Evolutionary conservation across 2,888 invertebrate genomes (phyloP).

Genomic region (Podotricha telesiphe): DNA sequence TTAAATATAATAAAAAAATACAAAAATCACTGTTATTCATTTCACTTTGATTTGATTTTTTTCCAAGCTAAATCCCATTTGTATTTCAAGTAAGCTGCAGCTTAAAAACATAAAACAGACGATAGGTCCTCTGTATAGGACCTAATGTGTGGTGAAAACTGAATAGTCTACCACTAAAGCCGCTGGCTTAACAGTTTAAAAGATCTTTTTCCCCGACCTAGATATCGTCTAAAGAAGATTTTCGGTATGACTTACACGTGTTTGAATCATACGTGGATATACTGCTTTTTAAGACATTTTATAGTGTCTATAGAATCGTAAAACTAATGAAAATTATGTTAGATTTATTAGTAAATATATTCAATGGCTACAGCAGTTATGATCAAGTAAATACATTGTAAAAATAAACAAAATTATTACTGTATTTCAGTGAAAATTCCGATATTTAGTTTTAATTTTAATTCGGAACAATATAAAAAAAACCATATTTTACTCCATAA

Average conservation of each 20-base stretch:
- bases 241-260: constrained; percentile 26
- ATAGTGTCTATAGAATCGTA: not conserved
- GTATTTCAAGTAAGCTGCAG: constrained; percentile 1
- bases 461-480: too few relatives aligned
- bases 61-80: not conserved
- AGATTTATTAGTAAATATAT: too few relatives aligned
- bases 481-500: too few relatives aligned
- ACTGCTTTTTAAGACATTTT: not conserved
- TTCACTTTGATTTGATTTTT: too few relatives aligned
- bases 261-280: not conserved
- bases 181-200: constrained; percentile 52
- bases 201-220: constrained; percentile 51
- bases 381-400: too few relatives aligned
- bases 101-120: constrained; percentile 11
- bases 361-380: too few relatives aligned
- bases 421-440: too few relatives aligned
- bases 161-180: constrained; percentile 47
- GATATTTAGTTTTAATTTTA: too few relatives aligned
- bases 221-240: constrained; percentile 31
- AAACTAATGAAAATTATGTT: not conserved
- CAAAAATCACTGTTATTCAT: too few relatives aligned
- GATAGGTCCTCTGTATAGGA: constrained; percentile 4
- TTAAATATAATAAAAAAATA: too few relatives aligned
- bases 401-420: too few relatives aligned
- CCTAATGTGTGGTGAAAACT: constrained; percentile 41